Evolutionary conservation across 2,797 vertebrate genomes (phyloP).

Genomic region (Sardinella longiceps): DNA sequence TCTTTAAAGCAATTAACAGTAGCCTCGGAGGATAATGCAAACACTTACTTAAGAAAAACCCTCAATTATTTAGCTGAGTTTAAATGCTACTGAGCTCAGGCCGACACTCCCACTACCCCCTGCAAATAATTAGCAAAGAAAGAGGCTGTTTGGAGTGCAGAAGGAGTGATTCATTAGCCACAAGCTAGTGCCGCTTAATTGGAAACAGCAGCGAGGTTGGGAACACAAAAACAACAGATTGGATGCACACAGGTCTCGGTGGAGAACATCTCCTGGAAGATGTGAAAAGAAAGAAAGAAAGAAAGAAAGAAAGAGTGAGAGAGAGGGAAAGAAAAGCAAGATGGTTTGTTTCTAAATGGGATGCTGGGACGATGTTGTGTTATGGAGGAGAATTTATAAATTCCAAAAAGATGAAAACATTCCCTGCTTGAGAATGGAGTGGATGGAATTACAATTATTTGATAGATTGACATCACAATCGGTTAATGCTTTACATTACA

Average conservation of each 20-base stretch:
- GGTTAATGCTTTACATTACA: no score
- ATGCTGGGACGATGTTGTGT: conserved; percentile 54
- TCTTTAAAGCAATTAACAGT: neutral
- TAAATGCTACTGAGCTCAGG: conserved; percentile 49
- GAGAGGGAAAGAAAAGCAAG: conserved; percentile 41
- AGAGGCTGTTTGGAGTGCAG: conserved; percentile 45
- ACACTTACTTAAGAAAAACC: conserved; percentile 49
- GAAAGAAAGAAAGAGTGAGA: conserved; percentile 47
- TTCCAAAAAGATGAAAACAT: neutral
- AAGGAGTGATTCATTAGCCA: conserved; percentile 55
- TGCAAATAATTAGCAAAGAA: conserved; percentile 50
- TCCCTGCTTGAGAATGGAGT: neutral
- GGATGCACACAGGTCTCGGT: conserved; percentile 47
- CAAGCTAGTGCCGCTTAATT: conserved; percentile 45
- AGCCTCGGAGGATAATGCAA: conserved; percentile 45
- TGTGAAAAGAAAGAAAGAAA: conserved; percentile 42
- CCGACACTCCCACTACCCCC: conserved; percentile 27
- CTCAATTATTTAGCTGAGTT: conserved; percentile 54
- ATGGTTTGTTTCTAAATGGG: conserved; percentile 28
- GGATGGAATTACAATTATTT: no score
- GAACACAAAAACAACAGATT: conserved; percentile 58
- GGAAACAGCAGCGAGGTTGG: conserved; percentile 42
- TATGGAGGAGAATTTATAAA: neutral
- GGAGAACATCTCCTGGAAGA: conserved; percentile 42
- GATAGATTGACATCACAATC: neutral